These are phyloP conservation scores for Rattus norvegicus DNA, from an alignment of 2,113 vertebrate species.

Conservation along the genomic window DNA sequence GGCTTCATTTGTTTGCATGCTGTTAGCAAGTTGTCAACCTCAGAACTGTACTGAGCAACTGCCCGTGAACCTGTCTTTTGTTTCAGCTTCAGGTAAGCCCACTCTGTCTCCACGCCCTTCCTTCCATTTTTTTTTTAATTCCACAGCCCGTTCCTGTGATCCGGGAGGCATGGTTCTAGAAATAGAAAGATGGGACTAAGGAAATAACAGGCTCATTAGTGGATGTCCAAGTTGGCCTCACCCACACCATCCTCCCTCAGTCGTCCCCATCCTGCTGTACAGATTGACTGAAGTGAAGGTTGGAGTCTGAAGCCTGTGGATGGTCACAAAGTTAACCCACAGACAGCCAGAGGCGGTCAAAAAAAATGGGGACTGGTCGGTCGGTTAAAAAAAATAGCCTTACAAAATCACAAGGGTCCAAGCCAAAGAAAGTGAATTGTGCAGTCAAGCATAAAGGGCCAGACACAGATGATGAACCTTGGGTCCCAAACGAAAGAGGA, in stretches of 20 bases:
- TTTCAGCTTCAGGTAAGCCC: not conserved
- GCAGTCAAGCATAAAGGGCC: not conserved
- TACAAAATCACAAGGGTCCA: not conserved
- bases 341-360: not conserved
- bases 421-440: not conserved
- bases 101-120: not conserved
- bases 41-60: constrained; percentile 17
- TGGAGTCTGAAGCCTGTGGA: not conserved
- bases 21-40: constrained; percentile 67
- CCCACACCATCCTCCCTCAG: rapidly evolving
- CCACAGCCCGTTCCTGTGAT: rapidly evolving
- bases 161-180: not conserved
- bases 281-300: not conserved
- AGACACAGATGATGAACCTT: not conserved
- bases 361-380: no score
- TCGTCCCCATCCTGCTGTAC: not conserved
- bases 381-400: not conserved
- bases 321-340: not conserved
- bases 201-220: rapidly evolving
- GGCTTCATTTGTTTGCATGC: constrained; percentile 62
- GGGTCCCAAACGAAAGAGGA: not conserved
- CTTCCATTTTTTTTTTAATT: not conserved
- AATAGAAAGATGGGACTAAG: rapidly evolving
- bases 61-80: constrained; percentile 56
- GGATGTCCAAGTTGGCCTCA: rapidly evolving